Percentiles rank a stretch among this genome's conserved stretches.
Conservation (phyloP, 2,113 vertebrate species). For the Tachuris rubrigastra region DNA sequence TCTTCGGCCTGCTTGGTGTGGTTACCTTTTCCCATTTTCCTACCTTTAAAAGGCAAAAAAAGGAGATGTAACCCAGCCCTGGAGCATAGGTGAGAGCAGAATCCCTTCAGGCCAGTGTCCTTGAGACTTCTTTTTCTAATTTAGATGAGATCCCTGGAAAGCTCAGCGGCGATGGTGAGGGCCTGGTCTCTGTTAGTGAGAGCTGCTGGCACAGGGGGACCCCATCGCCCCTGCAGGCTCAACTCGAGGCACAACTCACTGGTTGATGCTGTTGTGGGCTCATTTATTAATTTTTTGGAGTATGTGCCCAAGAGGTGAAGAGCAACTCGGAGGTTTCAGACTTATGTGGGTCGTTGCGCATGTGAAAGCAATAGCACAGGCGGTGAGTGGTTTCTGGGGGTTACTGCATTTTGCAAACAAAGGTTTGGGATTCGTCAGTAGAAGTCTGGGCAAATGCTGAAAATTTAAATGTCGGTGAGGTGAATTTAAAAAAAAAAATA, state of each 20-base stretch:
- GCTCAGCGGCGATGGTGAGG: fast-evolving
- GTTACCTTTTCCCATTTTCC: neutral
- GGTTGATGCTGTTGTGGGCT: neutral
- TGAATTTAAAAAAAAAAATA: neutral
- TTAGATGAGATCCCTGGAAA: neutral
- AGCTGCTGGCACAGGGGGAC: neutral
- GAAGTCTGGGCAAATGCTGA: neutral
- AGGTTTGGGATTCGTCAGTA: neutral
- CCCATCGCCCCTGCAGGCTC: neutral
- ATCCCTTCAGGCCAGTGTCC: neutral
- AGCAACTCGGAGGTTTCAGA: neutral
- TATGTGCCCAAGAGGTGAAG: neutral
- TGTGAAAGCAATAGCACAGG: neutral
- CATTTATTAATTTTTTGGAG: neutral
- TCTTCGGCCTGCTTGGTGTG: neutral
- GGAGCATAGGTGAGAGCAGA: neutral
- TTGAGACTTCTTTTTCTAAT: neutral
- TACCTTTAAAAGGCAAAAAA: neutral
- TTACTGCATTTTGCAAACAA: constrained; percentile 18
- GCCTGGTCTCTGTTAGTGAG: neutral
- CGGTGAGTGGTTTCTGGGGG: neutral
- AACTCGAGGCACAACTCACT: neutral
- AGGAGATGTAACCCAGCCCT: neutral
- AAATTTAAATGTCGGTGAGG: neutral
- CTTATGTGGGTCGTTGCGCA: neutral